These are phyloP conservation scores for Pachyrhynchus sulphureomaculatus DNA, from an alignment of 1,140 invertebrate species.

Conservation along the genomic window DNA sequence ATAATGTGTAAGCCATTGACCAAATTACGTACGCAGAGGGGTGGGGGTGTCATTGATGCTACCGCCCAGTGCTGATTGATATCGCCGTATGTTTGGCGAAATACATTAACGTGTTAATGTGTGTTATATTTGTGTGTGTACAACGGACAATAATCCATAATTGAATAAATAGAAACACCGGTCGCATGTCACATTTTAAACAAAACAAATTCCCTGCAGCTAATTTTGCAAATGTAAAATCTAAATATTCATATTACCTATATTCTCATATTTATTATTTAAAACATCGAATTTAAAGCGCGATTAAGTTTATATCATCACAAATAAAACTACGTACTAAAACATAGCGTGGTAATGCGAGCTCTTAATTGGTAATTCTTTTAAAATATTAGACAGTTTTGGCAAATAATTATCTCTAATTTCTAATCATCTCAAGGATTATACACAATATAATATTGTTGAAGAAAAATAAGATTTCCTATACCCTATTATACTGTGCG, in stretches of 20 bases:
- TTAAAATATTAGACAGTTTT: too few relatives aligned
- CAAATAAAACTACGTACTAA: too few relatives aligned
- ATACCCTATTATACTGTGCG: too few relatives aligned
- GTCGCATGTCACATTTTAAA: conserved; percentile 8
- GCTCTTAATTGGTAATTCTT: too few relatives aligned
- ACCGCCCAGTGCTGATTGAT: conserved; percentile 45
- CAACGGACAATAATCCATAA: conserved; percentile 20
- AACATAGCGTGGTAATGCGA: too few relatives aligned
- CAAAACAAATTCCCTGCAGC: background rate
- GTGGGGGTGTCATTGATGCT: conserved; percentile 45
- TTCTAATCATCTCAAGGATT: too few relatives aligned
- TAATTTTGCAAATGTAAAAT: conserved; percentile 1
- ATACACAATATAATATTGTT: too few relatives aligned
- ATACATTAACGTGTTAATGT: conserved; percentile 26
- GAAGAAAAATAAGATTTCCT: too few relatives aligned
- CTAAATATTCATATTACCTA: conserved; percentile 2
- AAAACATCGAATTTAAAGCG: too few relatives aligned
- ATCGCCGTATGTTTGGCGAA: conserved; percentile 36
- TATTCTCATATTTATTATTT: too few relatives aligned
- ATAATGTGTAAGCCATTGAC: conserved; percentile 53
- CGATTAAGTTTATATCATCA: too few relatives aligned
- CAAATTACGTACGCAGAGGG: conserved; percentile 49
- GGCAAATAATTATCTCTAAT: too few relatives aligned
- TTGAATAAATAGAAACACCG: conserved; percentile 20
- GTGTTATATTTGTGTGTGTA: conserved; percentile 23